phyloP scores from a whole-genome alignment of 2,888 invertebrate species.

The Chalcis sispes region DNA sequence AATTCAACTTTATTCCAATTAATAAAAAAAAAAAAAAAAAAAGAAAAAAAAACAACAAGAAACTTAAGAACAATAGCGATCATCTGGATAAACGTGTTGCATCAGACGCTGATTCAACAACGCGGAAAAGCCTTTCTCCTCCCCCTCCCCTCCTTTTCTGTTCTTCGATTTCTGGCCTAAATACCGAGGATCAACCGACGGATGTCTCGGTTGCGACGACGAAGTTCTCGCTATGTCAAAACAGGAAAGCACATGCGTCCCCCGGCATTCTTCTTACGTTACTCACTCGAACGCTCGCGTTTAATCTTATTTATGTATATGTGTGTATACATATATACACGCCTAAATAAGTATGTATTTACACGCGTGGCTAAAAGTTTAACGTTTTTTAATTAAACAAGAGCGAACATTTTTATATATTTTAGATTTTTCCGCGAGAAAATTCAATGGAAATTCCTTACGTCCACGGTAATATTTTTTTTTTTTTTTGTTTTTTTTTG shows the following conservation, averaged over 20 bases:
- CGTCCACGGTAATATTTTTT: too few relatives aligned
- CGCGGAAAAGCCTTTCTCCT: constrained; percentile 37
- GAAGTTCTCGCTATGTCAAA: background rate
- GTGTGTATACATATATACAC: too few relatives aligned
- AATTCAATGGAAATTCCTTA: too few relatives aligned
- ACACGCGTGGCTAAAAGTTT: background rate
- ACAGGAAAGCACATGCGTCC: constrained; percentile 17
- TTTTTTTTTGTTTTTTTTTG: too few relatives aligned
- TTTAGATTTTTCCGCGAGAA: too few relatives aligned
- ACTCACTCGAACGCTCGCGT: constrained; percentile 20
- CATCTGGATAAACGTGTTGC: too few relatives aligned
- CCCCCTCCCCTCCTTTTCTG: background rate
- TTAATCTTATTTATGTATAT: background rate
- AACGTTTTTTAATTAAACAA: too few relatives aligned
- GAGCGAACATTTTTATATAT: too few relatives aligned
- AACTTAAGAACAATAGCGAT: too few relatives aligned
- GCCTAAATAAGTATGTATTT: background rate
- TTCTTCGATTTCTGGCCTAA: constrained; percentile 30
- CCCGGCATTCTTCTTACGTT: constrained; percentile 36
- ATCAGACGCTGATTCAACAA: constrained; percentile 35
- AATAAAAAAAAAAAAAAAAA: too few relatives aligned
- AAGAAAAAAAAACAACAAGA: too few relatives aligned
- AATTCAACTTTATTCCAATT: too few relatives aligned
- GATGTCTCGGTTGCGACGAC: background rate
- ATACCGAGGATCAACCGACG: constrained; percentile 40